Base-by-base conservation (phyloP, 2,113 vertebrate genomes). In the Nematolebias whitei region DNA sequence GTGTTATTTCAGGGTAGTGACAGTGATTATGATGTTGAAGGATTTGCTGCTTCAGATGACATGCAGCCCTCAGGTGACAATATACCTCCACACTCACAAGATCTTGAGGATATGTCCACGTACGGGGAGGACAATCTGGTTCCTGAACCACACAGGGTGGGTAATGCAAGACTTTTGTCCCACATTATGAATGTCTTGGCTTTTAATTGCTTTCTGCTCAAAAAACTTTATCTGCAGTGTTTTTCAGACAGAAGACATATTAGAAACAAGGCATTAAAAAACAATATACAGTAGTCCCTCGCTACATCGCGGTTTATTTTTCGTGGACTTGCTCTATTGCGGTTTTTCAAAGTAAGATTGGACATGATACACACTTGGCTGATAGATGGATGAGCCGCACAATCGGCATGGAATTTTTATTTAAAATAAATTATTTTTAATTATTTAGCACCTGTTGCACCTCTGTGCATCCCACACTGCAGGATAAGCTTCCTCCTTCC, bases 61-160 rank as follows among this genome's bases (percentile, higher is more conserved):
- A 47, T 79, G 29, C 80, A 84, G 67, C 83, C 91, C 1, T 81
- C 76, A 18, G 58, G 44, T 12, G 89, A 86, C 18, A 44, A 47
- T 44, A 72, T 81, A 57, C 80, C 66, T 19, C 0, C 24, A 22
- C 85, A 49, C 0, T 38, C 71, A 40, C 82, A 26, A 77, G 86
- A 83, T 29, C 20, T 61, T 0, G 85, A 83, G 1, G 26, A 83
- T 1, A 24, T 94, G 69, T 91, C 91, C 2, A 89, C 85, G 0
- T 95, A 95, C 0, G 90, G 93, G 19, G 96, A 95, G 49, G 87
- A 92, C 4, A 92, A 95, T 68, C 90, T 99, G 51, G 84, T 99
- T 0, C 93, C 95, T 0, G 95, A 98, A 73, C 97, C 97, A 8
- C 92, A 94, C 64, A 95, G 93, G 92, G 97, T 95, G 63, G 86